These are phyloP conservation scores for Danaus melanippus DNA, from an alignment of 1,140 invertebrate genomes.

Conservation along the genomic window DNA sequence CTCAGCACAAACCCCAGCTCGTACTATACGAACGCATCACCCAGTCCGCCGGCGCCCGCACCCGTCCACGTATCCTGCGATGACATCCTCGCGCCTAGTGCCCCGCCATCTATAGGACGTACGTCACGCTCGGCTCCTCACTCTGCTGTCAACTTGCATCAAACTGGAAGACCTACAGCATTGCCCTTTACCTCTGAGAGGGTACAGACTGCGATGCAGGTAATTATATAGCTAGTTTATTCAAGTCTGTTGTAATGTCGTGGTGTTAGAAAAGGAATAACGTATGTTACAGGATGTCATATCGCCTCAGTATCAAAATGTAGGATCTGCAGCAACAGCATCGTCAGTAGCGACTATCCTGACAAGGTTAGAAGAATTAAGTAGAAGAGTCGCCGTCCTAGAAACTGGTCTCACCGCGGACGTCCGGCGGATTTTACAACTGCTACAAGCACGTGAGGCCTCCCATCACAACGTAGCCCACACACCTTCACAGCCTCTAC, in stretches of 20 bases:
- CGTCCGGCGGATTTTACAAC: conserved; percentile 76
- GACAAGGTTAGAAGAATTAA: conserved; percentile 77
- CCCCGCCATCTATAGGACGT: conserved; percentile 36
- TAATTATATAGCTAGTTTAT: conserved; percentile 16
- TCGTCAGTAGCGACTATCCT: conserved; percentile 52
- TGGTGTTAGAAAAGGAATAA: too few relatives aligned
- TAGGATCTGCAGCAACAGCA: conserved; percentile 41
- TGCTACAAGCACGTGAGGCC: conserved; percentile 75
- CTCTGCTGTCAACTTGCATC: conserved; percentile 63
- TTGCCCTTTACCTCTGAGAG: conserved; percentile 45
- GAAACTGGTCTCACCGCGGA: conserved; percentile 78
- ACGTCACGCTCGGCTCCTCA: conserved; percentile 64
- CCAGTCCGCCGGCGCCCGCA: conserved; percentile 51
- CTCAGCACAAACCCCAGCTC: conserved; percentile 63
- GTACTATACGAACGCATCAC: conserved; percentile 62
- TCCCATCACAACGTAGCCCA: conserved; percentile 54
- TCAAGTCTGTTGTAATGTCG: too few relatives aligned
- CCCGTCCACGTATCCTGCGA: conserved; percentile 60
- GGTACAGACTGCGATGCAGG: conserved; percentile 42
- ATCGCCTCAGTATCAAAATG: conserved; percentile 66
- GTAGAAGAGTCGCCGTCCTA: conserved; percentile 74
- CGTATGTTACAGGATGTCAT: conserved; percentile 38
- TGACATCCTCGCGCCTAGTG: conserved; percentile 53
- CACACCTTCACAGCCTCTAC: conserved; percentile 48
- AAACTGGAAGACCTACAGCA: conserved; percentile 47